Evolutionary conservation across 2,888 invertebrate genomes (phyloP).

Genomic region (Parthenolecanium corni): DNA sequence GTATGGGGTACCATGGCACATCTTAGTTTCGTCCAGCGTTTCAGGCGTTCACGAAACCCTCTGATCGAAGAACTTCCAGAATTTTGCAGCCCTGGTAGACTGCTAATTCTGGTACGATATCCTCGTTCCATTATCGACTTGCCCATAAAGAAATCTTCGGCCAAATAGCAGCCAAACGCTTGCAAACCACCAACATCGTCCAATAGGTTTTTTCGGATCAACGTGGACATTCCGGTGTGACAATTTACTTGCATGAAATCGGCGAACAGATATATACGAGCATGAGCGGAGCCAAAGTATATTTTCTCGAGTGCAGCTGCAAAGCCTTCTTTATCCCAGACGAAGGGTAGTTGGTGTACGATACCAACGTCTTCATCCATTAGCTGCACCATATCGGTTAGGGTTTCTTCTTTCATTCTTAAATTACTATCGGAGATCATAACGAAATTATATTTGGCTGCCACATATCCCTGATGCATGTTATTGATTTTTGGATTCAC

Average conservation of each 20-base stretch:
- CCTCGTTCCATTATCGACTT: slow-evolving; percentile 76
- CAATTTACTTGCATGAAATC: slow-evolving; percentile 89
- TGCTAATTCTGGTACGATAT: slow-evolving; percentile 80
- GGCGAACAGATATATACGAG: slow-evolving; percentile 85
- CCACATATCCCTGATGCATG: slow-evolving; percentile 89
- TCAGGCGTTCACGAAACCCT: slow-evolving; percentile 30
- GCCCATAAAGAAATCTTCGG: slow-evolving; percentile 97
- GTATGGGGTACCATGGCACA: slow-evolving; percentile 91
- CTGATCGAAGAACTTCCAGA: slow-evolving; percentile 65
- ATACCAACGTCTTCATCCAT: slow-evolving; percentile 83
- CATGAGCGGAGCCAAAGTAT: slow-evolving; percentile 94
- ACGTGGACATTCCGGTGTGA: slow-evolving; percentile 95
- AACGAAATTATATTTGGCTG: slow-evolving; percentile 76
- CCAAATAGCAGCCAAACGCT: slow-evolving; percentile 84
- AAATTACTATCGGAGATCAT: slow-evolving; percentile 94
- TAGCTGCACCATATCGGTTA: slow-evolving; percentile 87
- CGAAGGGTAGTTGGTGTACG: slow-evolving; percentile 93
- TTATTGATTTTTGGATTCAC: slow-evolving; percentile 99
- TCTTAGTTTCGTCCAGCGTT: slow-evolving; percentile 84
- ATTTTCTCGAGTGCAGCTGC: slow-evolving; percentile 93
- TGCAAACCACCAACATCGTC: slow-evolving; percentile 87
- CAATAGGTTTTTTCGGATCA: slow-evolving; percentile 76
- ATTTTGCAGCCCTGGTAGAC: slow-evolving; percentile 93
- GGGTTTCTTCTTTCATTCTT: slow-evolving; percentile 85
- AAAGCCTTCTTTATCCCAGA: slow-evolving; percentile 79